Evolutionary conservation across 2,797 vertebrate species (phyloP).

Genomic region (Pseudocheirus occidentalis): DNA sequence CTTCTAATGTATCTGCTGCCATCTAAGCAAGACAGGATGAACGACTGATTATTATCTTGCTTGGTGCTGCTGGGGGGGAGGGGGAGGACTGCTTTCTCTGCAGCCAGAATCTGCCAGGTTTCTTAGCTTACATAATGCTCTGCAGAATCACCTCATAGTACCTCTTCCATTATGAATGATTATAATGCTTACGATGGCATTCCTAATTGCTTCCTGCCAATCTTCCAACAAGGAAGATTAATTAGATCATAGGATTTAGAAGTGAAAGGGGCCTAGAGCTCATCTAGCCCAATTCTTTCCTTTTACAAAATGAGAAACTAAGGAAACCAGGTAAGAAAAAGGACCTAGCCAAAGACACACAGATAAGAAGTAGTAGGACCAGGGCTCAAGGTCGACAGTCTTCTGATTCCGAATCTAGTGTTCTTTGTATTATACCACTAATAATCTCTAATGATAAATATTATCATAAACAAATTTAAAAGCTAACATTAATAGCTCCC

Average conservation of each 20-base stretch:
- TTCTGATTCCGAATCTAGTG: not conserved
- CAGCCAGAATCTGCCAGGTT: not conserved
- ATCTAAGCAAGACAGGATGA: not conserved
- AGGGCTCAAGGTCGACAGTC: not conserved
- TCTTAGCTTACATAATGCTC: not conserved
- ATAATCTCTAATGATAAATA: not conserved
- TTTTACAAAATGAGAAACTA: not conserved
- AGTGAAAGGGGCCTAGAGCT: not conserved
- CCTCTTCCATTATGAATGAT: not conserved
- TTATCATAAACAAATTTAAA: not conserved
- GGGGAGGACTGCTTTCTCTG: not conserved
- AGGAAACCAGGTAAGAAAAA: not conserved
- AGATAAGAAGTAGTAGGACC: not conserved
- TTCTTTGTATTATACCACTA: not conserved
- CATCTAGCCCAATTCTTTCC: not conserved
- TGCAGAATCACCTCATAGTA: not conserved
- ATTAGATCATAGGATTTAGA: not conserved
- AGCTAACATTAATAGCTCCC: not conserved
- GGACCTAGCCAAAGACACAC: not conserved
- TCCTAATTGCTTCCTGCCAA: not conserved
- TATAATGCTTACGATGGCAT: not conserved
- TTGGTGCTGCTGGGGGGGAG: not conserved
- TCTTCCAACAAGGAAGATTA: not conserved
- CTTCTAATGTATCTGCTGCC: not conserved
- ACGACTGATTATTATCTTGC: not conserved